Conservation (phyloP, 2,113 vertebrate genomes). For the Caretta caretta region DNA sequence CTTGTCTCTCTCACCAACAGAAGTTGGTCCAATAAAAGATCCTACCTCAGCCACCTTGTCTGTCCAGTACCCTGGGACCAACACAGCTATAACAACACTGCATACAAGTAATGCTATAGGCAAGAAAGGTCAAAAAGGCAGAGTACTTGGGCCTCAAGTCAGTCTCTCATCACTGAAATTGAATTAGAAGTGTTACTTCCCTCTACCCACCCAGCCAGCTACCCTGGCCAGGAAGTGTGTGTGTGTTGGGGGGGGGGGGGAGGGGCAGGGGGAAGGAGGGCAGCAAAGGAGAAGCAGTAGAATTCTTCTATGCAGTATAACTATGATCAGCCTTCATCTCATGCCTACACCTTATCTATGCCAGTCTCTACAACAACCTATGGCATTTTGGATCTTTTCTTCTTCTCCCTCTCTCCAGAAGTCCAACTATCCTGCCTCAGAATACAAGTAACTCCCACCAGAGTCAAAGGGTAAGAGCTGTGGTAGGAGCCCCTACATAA, state of each 20-base stretch:
- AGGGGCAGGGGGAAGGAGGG: too few species aligned
- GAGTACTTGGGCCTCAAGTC: background rate
- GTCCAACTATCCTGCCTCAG: background rate
- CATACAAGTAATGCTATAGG: background rate
- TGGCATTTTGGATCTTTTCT: background rate
- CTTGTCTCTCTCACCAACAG: background rate
- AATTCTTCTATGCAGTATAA: background rate
- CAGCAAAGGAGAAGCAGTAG: background rate
- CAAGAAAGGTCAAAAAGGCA: slow-evolving; percentile 16
- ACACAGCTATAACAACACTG: background rate
- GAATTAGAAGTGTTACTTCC: slow-evolving; percentile 21
- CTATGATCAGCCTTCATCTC: background rate
- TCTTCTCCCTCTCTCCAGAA: background rate
- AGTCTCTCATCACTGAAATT: slow-evolving; percentile 31
- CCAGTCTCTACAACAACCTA: background rate
- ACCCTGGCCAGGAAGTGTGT: too few species aligned
- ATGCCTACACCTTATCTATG: background rate
- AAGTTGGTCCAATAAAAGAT: background rate
- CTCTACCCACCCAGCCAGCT: too few species aligned
- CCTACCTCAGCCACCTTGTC: background rate
- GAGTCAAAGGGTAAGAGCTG: background rate
- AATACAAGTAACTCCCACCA: background rate
- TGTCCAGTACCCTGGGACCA: background rate
- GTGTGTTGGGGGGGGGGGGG: too few species aligned
- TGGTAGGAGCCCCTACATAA: background rate